A percentile compares a stretch with the other conserved stretches of the same genome.
Evolutionary conservation across 1,140 invertebrate genomes (phyloP).

Genomic region (Heliconius congener): DNA sequence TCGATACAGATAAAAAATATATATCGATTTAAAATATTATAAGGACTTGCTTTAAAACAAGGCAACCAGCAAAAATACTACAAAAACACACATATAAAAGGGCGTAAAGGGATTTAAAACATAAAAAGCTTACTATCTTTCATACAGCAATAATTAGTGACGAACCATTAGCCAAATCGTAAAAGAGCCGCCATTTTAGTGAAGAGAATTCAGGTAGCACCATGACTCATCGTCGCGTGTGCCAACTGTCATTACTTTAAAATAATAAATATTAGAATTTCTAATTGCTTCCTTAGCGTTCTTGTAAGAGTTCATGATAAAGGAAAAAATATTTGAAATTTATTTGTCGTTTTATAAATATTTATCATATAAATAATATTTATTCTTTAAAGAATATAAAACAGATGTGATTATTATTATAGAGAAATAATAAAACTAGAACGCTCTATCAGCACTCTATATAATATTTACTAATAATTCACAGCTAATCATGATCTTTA

Average conservation of each 20-base stretch:
- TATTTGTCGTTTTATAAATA: neutral
- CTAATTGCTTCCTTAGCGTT: neutral
- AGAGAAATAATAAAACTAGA: neutral
- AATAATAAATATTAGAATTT: neutral
- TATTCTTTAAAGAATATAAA: no score
- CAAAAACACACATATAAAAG: neutral
- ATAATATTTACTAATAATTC: no score
- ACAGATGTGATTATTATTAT: neutral
- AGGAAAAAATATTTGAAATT: neutral
- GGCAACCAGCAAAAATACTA: neutral
- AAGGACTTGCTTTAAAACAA: neutral
- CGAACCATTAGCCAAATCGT: conserved; percentile 53
- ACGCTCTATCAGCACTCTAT: no score
- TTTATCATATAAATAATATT: no score
- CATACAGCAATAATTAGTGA: conserved; percentile 61
- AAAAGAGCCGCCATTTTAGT: conserved; percentile 55
- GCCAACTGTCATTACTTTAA: conserved; percentile 47
- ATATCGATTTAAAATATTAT: no score
- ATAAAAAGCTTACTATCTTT: conserved; percentile 17
- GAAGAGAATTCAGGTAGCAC: conserved; percentile 58
- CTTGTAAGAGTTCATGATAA: neutral
- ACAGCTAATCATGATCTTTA: no score
- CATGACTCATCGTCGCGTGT: conserved; percentile 50
- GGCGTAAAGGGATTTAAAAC: neutral
- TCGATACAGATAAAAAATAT: no score